Evolutionary conservation across 2,113 vertebrate species (phyloP).

Genomic region (Otolemur garnettii): DNA sequence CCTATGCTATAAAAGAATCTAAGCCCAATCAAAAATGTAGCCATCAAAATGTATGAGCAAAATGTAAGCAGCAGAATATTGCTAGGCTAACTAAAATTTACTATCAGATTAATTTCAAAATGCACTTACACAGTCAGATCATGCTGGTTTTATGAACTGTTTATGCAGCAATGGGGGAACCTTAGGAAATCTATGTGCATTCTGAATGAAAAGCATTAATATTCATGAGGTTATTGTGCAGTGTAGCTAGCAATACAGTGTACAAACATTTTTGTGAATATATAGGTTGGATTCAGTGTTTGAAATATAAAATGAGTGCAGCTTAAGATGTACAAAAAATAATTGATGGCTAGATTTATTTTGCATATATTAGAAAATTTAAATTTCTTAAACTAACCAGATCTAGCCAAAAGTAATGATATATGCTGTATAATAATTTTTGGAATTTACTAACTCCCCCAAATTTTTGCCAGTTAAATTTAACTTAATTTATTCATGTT

Average conservation of each 20-base stretch:
- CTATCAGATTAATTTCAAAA: slow-evolving; percentile 66
- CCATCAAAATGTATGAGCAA: slow-evolving; percentile 24
- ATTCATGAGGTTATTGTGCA: slow-evolving; percentile 63
- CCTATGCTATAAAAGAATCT: neutral
- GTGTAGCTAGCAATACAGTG: neutral
- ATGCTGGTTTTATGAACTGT: slow-evolving; percentile 71
- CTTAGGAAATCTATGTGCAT: slow-evolving; percentile 53
- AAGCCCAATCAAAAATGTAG: neutral
- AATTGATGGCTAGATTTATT: neutral
- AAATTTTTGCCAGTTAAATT: neutral
- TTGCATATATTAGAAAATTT: neutral
- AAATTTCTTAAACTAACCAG: neutral
- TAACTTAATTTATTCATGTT: neutral
- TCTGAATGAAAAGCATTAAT: slow-evolving; percentile 65
- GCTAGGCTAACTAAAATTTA: slow-evolving; percentile 66
- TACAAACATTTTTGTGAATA: slow-evolving; percentile 45
- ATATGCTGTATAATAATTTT: neutral
- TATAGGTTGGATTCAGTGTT: neutral
- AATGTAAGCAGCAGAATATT: slow-evolving; percentile 30
- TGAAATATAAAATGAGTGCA: neutral
- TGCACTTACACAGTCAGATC: neutral
- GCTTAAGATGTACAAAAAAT: neutral
- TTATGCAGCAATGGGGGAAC: slow-evolving; percentile 57
- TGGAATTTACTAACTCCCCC: neutral
- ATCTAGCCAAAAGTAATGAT: neutral